A percentile compares a stretch with the other conserved stretches of the same genome.
phyloP scores from a whole-genome alignment of 1,140 invertebrate species.

The Drosophila neocordata region DNA sequence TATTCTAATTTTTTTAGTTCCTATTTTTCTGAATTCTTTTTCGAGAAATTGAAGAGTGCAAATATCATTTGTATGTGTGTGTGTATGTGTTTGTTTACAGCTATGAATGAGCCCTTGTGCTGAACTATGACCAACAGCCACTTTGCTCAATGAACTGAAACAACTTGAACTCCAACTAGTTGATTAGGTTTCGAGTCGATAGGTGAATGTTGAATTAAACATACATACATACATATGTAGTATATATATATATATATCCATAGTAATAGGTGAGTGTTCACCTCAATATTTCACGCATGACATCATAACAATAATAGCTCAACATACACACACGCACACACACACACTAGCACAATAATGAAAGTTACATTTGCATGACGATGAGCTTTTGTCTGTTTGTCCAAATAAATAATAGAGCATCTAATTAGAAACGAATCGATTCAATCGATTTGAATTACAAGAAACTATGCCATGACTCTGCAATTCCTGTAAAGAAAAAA shows the following conservation, averaged over 20 bases:
- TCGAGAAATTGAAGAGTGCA: neutral
- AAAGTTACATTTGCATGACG: neutral
- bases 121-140: conserved; percentile 47
- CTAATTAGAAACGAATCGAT: conserved; percentile 14
- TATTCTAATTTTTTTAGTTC: too few species aligned
- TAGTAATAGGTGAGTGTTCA: conserved; percentile 53
- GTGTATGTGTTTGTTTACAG: neutral
- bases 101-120: conserved; percentile 8
- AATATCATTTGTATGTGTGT: neutral
- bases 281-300: conserved; percentile 71
- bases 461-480: too few species aligned
- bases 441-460: conserved; percentile 4
- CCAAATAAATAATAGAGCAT: conserved; percentile 23
- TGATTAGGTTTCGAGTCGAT: conserved; percentile 53
- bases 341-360: neutral
- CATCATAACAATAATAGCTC: conserved; percentile 58
- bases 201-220: conserved; percentile 3
- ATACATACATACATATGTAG: neutral
- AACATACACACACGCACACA: conserved; percentile 13
- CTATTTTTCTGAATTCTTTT: neutral
- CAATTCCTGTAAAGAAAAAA: too few species aligned
- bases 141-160: conserved; percentile 68
- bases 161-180: conserved; percentile 56
- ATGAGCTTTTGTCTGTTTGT: conserved; percentile 11
- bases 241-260: too few species aligned